phyloP scores from a whole-genome alignment of 2,888 invertebrate species.

The Oxycera nigricornis region DNA sequence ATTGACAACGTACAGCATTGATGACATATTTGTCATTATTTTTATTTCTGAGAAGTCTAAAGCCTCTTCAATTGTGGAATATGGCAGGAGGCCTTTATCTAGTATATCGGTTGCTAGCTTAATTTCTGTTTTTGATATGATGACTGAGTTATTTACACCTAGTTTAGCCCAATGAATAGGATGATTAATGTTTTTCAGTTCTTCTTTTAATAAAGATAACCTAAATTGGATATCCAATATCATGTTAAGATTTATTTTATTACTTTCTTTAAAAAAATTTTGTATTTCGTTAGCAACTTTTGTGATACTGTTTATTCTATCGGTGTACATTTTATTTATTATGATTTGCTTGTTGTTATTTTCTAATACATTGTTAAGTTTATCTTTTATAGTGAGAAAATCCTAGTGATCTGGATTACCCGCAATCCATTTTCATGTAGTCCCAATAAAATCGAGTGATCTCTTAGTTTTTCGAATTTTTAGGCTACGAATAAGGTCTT shows the following conservation, averaged over 20 bases:
- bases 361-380: constrained; percentile 18
- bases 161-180: constrained; percentile 47
- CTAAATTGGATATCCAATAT: too few species aligned
- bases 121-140: constrained; percentile 46
- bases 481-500: constrained; percentile 1
- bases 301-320: constrained; percentile 22
- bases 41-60: constrained; percentile 48
- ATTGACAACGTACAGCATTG: too few species aligned
- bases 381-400: constrained; percentile 19
- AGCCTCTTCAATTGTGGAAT: constrained; percentile 47
- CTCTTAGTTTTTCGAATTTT: neutral
- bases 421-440: constrained; percentile 20
- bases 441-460: constrained; percentile 15
- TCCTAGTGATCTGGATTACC: constrained; percentile 25
- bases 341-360: constrained; percentile 26
- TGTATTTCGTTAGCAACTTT: constrained; percentile 6
- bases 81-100: constrained; percentile 44
- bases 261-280: constrained; percentile 12
- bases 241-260: neutral
- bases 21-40: too few species aligned
- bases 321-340: constrained; percentile 10
- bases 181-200: constrained; percentile 44
- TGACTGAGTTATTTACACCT: constrained; percentile 46
- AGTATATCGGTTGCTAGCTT: constrained; percentile 43
- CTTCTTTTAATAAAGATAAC: constrained; percentile 45